These are phyloP conservation scores for Hyla sarda DNA, from an alignment of 2,113 vertebrate genomes.

Conservation along the genomic window DNA sequence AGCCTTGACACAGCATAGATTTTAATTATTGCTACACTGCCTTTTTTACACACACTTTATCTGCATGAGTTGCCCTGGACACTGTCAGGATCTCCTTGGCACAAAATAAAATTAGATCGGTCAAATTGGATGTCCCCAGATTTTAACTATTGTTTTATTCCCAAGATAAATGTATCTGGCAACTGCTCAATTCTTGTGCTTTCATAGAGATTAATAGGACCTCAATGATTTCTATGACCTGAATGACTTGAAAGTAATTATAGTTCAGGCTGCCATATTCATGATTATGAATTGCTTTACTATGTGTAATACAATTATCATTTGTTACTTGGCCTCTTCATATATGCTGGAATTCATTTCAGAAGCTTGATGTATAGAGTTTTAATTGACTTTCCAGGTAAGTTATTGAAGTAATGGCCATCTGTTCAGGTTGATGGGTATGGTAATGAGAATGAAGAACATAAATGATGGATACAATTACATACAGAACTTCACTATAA, in stretches of 20 bases:
- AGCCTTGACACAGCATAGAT: no score
- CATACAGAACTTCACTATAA: no score
- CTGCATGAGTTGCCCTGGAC: no score
- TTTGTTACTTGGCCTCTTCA: not conserved
- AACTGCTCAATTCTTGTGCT: not conserved
- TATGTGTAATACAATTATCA: not conserved
- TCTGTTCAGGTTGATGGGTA: not conserved
- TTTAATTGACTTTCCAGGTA: not conserved
- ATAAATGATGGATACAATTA: no score
- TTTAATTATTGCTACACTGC: no score
- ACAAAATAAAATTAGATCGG: not conserved
- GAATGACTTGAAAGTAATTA: not conserved
- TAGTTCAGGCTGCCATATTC: not conserved
- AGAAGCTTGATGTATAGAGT: not conserved
- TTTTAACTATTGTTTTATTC: not conserved
- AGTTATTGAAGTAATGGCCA: not conserved
- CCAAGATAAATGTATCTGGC: not conserved
- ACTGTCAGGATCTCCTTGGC: not conserved
- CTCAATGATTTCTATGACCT: not conserved
- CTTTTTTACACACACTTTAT: no score
- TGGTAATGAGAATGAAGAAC: no score
- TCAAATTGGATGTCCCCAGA: not conserved
- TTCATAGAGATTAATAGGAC: not conserved
- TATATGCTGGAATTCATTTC: not conserved
- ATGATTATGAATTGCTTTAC: not conserved